A percentile compares a stretch with the other conserved stretches of the same genome.
These are phyloP conservation scores for Mareca penelope DNA, from an alignment of 2,797 vertebrate species.

Conservation along the genomic window DNA sequence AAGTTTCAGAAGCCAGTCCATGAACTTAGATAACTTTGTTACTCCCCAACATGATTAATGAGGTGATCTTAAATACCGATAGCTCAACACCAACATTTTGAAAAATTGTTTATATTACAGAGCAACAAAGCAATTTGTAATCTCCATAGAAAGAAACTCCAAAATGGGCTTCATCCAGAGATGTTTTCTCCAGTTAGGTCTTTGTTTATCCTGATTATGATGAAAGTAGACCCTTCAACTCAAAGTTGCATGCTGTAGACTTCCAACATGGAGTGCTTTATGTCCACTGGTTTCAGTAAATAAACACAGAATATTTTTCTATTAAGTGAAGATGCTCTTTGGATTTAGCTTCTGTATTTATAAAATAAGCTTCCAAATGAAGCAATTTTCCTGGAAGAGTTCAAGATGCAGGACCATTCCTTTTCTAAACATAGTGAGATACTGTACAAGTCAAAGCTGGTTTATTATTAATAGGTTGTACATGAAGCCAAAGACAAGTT, in stretches of 20 bases:
- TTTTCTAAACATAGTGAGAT: constrained; percentile 57
- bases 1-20: constrained; percentile 40
- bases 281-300: constrained; percentile 48
- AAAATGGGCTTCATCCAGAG: constrained; percentile 40
- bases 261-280: constrained; percentile 55
- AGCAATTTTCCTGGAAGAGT: not conserved
- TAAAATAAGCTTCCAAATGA: constrained; percentile 1
- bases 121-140: constrained; percentile 66
- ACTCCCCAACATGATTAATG: constrained; percentile 74
- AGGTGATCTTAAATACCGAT: constrained; percentile 73
- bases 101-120: constrained; percentile 66
- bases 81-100: constrained; percentile 61
- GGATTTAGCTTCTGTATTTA: constrained; percentile 64
- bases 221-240: constrained; percentile 47
- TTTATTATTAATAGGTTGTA: not conserved
- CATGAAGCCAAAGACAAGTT: constrained; percentile 18
- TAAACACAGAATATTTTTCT: constrained; percentile 66
- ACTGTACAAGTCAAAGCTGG: not conserved
- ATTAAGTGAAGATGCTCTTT: constrained; percentile 50
- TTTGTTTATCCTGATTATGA: constrained; percentile 72
- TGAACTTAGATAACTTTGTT: constrained; percentile 70
- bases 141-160: constrained; percentile 20
- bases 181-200: constrained; percentile 61
- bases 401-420: not conserved
- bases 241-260: not conserved